Percentiles rank a stretch among this genome's conserved stretches.
These are phyloP conservation scores for Megaceryle alcyon DNA, from an alignment of 2,797 vertebrate genomes.

Conservation along the genomic window DNA sequence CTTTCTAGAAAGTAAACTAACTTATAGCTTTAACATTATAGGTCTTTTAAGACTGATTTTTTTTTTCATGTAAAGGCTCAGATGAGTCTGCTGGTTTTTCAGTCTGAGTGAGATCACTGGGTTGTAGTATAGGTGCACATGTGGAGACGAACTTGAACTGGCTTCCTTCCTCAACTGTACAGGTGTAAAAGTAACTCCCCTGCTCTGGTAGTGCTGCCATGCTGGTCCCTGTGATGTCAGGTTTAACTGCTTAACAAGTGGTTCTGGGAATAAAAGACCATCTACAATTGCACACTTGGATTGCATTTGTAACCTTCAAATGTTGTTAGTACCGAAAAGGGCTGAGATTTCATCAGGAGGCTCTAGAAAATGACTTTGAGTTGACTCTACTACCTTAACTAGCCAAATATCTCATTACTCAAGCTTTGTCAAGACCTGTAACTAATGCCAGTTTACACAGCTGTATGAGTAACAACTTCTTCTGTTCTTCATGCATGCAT, in stretches of 20 bases:
- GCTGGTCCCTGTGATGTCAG: background rate
- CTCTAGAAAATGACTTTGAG: background rate
- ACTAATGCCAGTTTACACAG: background rate
- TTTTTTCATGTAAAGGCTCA: background rate
- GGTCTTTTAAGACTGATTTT: background rate
- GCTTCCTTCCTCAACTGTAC: background rate
- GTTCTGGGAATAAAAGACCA: background rate
- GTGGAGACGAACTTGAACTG: background rate
- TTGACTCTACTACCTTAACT: background rate
- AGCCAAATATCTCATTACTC: background rate
- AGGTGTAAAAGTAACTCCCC: rapidly evolving
- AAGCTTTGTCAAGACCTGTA: background rate
- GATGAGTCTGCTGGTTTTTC: background rate
- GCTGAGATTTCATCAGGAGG: background rate
- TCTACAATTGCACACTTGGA: rapidly evolving
- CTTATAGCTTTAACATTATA: background rate
- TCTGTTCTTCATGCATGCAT: background rate
- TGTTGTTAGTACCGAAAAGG: background rate
- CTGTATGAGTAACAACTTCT: background rate
- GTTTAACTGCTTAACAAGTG: background rate
- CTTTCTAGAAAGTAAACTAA: background rate
- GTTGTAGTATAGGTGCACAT: background rate
- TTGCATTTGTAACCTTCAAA: background rate
- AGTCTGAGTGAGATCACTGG: background rate
- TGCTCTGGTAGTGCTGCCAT: background rate